A percentile compares a stretch with the other conserved stretches of the same genome.
phyloP scores from a whole-genome alignment of 64 coral and sea anemone species.

The Hydrozoanthus tunicans region DNA sequence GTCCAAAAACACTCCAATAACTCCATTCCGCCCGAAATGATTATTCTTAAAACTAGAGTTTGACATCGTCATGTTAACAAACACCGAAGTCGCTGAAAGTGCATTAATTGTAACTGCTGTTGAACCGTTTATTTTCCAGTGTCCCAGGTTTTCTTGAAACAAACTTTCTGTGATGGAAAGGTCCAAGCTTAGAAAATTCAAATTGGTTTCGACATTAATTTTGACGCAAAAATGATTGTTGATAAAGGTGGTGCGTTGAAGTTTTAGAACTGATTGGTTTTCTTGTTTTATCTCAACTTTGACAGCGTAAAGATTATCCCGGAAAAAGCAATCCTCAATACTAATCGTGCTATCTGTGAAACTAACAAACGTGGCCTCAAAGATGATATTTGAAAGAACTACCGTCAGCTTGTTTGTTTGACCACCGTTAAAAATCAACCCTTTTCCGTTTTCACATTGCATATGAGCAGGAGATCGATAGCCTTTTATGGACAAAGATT shows the following conservation, averaged over 20 bases:
- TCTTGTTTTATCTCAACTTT: background rate
- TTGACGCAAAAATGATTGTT: constrained; percentile 49
- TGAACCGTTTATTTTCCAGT: constrained; percentile 28
- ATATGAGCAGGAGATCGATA: constrained; percentile 12
- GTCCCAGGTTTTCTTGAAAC: constrained; percentile 8
- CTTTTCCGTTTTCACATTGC: constrained; percentile 11
- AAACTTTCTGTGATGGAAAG: background rate
- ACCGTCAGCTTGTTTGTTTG: background rate
- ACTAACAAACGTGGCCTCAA: constrained; percentile 22
- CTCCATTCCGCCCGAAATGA: background rate
- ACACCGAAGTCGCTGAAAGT: background rate
- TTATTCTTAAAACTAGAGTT: constrained; percentile 7
- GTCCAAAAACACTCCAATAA: constrained; percentile 1
- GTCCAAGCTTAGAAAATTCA: background rate
- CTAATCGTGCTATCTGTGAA: constrained; percentile 2
- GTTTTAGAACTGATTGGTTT: background rate
- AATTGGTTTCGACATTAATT: background rate
- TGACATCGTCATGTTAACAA: constrained; percentile 15
- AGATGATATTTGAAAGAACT: constrained; percentile 13
- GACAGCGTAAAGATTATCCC: constrained; percentile 3
- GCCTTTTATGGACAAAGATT: constrained; percentile 24
- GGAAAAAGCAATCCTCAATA: constrained; percentile 5
- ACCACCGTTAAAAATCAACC: constrained; percentile 8
- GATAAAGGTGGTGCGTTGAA: background rate
- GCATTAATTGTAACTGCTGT: background rate